These are phyloP conservation scores for Nomada lathburiana DNA, from an alignment of 2,888 invertebrate species.

Conservation along the genomic window DNA sequence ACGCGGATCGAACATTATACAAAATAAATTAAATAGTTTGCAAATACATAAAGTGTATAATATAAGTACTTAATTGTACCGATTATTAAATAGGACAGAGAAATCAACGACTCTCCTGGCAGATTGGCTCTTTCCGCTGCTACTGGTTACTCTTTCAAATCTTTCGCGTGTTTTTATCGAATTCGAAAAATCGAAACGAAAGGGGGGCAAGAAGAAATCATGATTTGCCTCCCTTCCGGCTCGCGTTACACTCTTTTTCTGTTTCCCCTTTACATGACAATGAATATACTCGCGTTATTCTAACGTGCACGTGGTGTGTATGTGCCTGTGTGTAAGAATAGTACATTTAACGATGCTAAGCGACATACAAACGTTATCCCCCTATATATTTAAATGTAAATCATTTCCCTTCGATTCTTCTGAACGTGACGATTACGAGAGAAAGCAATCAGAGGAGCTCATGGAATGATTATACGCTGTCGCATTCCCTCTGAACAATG, in stretches of 20 bases:
- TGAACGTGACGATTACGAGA: background rate
- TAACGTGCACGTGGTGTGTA: conserved; percentile 52
- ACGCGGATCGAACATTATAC: conserved; percentile 22
- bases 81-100: conserved; percentile 37
- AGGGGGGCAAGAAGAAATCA: background rate
- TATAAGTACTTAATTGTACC: conserved; percentile 45
- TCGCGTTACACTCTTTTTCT: conserved; percentile 26
- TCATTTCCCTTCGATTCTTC: conserved; percentile 5
- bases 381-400: conserved; percentile 31
- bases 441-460: conserved; percentile 31
- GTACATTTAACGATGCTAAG: conserved; percentile 58
- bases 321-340: conserved; percentile 12
- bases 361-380: conserved; percentile 59
- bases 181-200: conserved; percentile 1
- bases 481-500: conserved; percentile 28
- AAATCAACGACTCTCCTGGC: conserved; percentile 32
- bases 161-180: background rate
- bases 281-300: conserved; percentile 56
- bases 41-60: conserved; percentile 32
- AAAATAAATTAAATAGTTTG: conserved; percentile 51
- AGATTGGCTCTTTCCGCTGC: conserved; percentile 10
- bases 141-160: conserved; percentile 3
- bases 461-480: conserved; percentile 61
- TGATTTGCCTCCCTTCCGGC: conserved; percentile 5
- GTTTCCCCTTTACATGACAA: conserved; percentile 34